Evolutionary conservation across 2,888 invertebrate species (phyloP).

Genomic region (Cosmopolites sordidus): DNA sequence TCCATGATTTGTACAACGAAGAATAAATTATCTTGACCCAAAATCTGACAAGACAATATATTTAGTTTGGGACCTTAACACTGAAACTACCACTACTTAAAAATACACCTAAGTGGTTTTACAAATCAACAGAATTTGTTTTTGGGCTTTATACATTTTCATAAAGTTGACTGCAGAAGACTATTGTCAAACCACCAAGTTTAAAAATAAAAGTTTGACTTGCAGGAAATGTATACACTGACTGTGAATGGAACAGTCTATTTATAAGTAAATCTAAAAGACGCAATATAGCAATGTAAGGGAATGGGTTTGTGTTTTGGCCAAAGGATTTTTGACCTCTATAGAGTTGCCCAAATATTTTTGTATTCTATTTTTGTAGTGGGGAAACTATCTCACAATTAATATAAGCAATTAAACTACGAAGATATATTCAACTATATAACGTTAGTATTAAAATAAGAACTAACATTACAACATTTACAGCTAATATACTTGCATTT

Average conservation of each 20-base stretch:
- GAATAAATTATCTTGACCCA: no score
- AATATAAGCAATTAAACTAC: no score
- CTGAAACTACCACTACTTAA: no score
- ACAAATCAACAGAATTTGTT: not conserved
- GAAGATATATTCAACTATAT: no score
- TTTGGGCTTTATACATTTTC: no score
- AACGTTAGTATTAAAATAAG: no score
- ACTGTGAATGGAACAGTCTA: constrained; percentile 12
- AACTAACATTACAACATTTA: no score
- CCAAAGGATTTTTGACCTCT: constrained; percentile 4
- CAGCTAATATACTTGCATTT: no score
- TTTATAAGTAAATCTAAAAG: constrained; percentile 10
- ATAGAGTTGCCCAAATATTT: not conserved
- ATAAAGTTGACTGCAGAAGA: not conserved
- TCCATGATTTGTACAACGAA: constrained; percentile 14
- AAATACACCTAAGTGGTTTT: not conserved
- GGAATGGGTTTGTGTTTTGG: constrained; percentile 6
- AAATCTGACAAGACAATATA: no score
- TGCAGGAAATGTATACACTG: constrained; percentile 15
- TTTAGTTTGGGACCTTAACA: no score
- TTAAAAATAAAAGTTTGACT: constrained; percentile 11
- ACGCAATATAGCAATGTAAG: constrained; percentile 7
- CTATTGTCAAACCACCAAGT: not conserved
- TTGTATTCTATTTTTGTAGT: no score
- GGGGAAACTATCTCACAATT: no score